Conservation (phyloP, 2,797 vertebrate species). For the Gallirallus australis region DNA sequence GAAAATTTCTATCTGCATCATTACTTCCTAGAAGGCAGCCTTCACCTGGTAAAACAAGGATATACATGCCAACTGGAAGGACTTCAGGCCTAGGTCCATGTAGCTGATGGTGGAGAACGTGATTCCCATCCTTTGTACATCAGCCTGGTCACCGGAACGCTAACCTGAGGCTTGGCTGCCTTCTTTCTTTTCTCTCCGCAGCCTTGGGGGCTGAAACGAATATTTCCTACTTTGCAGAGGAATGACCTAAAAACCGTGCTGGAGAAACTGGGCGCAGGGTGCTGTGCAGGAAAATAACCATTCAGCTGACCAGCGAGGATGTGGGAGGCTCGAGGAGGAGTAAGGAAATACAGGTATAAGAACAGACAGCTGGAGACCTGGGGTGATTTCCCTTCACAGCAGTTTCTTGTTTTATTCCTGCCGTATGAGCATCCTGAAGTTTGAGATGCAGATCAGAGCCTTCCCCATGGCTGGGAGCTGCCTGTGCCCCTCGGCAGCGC, state of each 20-base stretch:
- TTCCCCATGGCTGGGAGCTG: neutral
- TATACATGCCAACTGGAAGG: neutral
- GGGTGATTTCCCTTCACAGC: neutral
- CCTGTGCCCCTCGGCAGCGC: neutral
- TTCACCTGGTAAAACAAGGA: neutral
- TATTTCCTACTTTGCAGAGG: neutral
- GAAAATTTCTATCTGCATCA: neutral
- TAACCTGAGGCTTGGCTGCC: neutral
- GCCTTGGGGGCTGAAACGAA: neutral
- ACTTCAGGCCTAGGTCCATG: neutral
- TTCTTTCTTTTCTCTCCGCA: neutral
- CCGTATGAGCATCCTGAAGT: neutral
- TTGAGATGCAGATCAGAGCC: neutral
- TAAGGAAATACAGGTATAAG: neutral
- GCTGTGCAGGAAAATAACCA: neutral
- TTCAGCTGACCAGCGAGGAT: neutral
- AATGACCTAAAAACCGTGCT: neutral
- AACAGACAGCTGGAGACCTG: neutral
- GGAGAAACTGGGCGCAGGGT: neutral
- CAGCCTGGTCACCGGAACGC: neutral
- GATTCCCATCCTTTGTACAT: neutral
- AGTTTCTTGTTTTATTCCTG: neutral
- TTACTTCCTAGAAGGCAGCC: neutral
- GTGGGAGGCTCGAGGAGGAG: neutral
- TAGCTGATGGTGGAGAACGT: neutral